Evolutionary conservation across 2,113 vertebrate genomes (phyloP).

Genomic region (Gasterosteus nipponicus): DNA sequence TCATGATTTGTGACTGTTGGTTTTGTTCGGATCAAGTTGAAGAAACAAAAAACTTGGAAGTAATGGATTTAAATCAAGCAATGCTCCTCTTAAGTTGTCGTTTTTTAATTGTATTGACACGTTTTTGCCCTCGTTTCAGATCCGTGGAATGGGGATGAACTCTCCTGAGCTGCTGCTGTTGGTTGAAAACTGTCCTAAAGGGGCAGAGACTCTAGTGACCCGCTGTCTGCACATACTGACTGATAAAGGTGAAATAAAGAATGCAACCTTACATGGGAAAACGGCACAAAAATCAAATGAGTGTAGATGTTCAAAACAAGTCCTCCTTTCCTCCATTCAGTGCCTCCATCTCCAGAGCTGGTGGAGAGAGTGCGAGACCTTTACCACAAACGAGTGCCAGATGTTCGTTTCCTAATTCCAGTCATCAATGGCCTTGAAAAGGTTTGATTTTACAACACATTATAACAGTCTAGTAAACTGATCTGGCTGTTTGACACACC

Average conservation of each 20-base stretch:
- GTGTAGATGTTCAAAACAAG: neutral
- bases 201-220: slow-evolving; percentile 92
- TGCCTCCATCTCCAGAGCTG: slow-evolving; percentile 93
- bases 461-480: neutral
- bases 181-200: slow-evolving; percentile 96
- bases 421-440: slow-evolving; percentile 97
- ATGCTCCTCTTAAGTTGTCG: neutral
- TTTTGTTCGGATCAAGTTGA: neutral
- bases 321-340: slow-evolving; percentile 64
- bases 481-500: neutral
- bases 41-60: neutral
- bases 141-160: slow-evolving; percentile 97
- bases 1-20: neutral
- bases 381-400: slow-evolving; percentile 94
- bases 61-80: neutral
- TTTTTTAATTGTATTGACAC: neutral
- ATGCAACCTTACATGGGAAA: neutral
- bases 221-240: slow-evolving; percentile 95
- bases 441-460: slow-evolving; percentile 71
- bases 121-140: slow-evolving; percentile 70
- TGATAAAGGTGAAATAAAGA: slow-evolving; percentile 86
- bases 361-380: slow-evolving; percentile 94
- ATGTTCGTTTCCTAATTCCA: slow-evolving; percentile 94
- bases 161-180: slow-evolving; percentile 92
- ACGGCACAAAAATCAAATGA: neutral